Percentiles rank a stretch among this genome's conserved stretches.
Evolutionary conservation across 2,113 vertebrate genomes (phyloP).

Genomic region (Cyprinodon variegatus): DNA sequence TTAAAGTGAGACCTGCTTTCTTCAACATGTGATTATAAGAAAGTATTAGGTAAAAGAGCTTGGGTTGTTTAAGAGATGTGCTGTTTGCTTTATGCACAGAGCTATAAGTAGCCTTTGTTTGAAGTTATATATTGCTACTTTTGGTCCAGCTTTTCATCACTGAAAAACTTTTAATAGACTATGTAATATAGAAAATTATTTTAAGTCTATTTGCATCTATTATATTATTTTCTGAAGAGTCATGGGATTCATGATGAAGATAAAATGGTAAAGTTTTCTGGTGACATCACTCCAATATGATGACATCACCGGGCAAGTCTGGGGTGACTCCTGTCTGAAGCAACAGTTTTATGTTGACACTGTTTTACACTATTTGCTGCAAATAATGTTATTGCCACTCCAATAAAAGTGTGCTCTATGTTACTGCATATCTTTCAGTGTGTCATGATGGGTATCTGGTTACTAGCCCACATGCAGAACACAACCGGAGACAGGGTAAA

Average conservation of each 20-base stretch:
- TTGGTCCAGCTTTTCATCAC: not conserved
- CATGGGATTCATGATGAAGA: not conserved
- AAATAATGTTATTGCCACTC: not conserved
- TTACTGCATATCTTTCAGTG: not conserved
- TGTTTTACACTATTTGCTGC: not conserved
- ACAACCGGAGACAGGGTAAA: no score
- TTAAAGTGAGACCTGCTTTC: not conserved
- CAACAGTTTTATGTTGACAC: constrained; percentile 4
- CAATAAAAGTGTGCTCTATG: not conserved
- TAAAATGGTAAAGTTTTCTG: constrained; percentile 8
- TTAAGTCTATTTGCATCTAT: not conserved
- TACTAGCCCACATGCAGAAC: no score
- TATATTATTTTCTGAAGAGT: not conserved
- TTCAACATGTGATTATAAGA: not conserved
- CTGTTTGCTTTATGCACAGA: not conserved
- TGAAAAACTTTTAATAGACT: not conserved
- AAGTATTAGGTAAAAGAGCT: not conserved
- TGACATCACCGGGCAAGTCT: not conserved
- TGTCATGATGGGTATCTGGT: no score
- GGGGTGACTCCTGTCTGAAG: not conserved
- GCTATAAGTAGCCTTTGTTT: not conserved
- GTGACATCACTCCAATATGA: not conserved
- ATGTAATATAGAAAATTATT: not conserved
- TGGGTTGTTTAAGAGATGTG: not conserved
- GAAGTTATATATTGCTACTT: not conserved